These are phyloP conservation scores for Hypselothyrea guttata DNA, from an alignment of 2,888 invertebrate species.

Conservation along the genomic window DNA sequence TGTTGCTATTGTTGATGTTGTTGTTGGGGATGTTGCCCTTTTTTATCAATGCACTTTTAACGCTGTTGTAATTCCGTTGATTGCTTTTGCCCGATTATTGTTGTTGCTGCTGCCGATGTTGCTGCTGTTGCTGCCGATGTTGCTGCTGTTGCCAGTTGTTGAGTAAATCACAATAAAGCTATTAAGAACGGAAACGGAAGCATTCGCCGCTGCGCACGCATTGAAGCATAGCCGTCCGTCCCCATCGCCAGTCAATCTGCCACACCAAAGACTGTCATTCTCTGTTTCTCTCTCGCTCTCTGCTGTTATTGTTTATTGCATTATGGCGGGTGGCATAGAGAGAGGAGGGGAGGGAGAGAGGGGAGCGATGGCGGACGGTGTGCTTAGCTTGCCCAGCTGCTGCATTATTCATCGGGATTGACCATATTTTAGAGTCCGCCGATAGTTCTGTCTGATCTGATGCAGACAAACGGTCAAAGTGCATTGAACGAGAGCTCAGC, in stretches of 20 bases:
- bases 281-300: neutral
- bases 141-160: conserved; percentile 45
- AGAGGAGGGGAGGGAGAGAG: too few relatives aligned
- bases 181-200: conserved; percentile 80
- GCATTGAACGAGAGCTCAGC: conserved; percentile 35
- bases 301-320: conserved; percentile 48
- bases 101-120: conserved; percentile 10
- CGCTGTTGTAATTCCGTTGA: conserved; percentile 76
- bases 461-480: conserved; percentile 45
- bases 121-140: conserved; percentile 26
- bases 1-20: conserved; percentile 25
- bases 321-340: conserved; percentile 30
- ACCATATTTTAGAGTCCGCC: conserved; percentile 39
- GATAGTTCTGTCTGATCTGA: conserved; percentile 6
- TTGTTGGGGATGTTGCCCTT: conserved; percentile 45
- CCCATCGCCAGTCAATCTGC: conserved; percentile 53
- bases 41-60: conserved; percentile 68
- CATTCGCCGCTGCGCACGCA: conserved; percentile 79
- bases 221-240: conserved; percentile 73
- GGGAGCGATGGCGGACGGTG: conserved; percentile 1
- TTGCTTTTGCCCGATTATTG: conserved; percentile 54
- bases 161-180: conserved; percentile 79
- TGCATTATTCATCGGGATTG: conserved; percentile 51
- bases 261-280: conserved; percentile 14
- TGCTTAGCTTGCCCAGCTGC: conserved; percentile 14